Base-by-base conservation (phyloP, 2,888 invertebrate genomes). In the Chymomyza amoena region DNA sequence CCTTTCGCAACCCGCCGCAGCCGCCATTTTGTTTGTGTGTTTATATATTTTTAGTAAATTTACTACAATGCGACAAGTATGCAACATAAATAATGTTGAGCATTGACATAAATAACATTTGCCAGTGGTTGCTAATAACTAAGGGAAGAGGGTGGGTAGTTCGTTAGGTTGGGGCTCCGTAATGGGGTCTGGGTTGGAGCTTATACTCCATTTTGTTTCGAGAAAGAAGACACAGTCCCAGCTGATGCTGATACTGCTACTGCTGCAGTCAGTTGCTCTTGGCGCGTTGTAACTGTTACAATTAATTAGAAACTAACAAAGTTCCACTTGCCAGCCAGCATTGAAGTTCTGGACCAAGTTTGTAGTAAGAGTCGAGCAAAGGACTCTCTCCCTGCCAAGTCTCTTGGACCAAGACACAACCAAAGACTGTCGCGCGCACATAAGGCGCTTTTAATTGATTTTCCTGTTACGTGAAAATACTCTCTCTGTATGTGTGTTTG, bases 381-480 rank as follows among this genome's bases (percentile, higher is more conserved):
- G 18, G 54, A 5, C 16, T 9, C 56, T n/a, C n/a, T n/a, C n/a
- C n/a, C n/a, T n/a, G n/a, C 61, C 36, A 59, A 56, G 64, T 52
- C 16, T 6, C 54, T 54, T 54, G 20, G 15, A 15, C 45, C 18
- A 68, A 18, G 54, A 61, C 57, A 18, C 61, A 73, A 66, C 69
- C 79, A 64, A 82, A 74, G 83, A 87, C 82, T 83, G 83, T 83
- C 83, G 83, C 83, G 78, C 76, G 78, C 76, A 86, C 84, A 84
- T 87, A 87, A 84, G 87, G 80, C 81, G 86, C 86, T 84, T 85
- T 87, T 84, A 84, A 84, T 84, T 84, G 84, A 84, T 84, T 84
- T 87, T 84, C 77, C 79, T 80, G 84, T 87, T 87, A 87, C 86
- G 86, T 87, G 84, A 78, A 78, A 71, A 73, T 76, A 32, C 32